Conservation (phyloP, 2,888 invertebrate species). For the Nemapogon koenigi region DNA sequence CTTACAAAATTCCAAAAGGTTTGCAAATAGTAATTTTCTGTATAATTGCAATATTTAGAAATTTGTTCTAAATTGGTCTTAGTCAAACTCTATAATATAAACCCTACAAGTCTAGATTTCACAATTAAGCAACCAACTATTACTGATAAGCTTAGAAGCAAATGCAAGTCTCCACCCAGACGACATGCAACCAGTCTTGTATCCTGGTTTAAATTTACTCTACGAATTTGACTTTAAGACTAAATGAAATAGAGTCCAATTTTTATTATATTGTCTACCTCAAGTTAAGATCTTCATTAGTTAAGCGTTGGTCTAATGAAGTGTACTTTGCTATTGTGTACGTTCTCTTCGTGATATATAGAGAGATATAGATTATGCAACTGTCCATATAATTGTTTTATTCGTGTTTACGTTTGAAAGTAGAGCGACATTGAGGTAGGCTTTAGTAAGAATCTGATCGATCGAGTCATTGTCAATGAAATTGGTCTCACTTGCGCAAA, state of each 20-base stretch:
- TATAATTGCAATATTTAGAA: too few relatives aligned
- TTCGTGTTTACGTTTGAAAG: slow-evolving; percentile 38
- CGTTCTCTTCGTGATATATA: slow-evolving; percentile 27
- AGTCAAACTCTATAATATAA: slow-evolving; percentile 24
- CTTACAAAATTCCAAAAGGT: too few relatives aligned
- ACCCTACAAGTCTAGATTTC: slow-evolving; percentile 29
- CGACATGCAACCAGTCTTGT: slow-evolving; percentile 18
- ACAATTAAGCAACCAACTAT: slow-evolving; percentile 23
- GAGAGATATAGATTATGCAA: slow-evolving; percentile 34
- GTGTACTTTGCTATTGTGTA: slow-evolving; percentile 38
- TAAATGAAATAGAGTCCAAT: slow-evolving; percentile 4
- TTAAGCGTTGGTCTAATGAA: slow-evolving; percentile 22
- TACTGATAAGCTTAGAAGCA: slow-evolving; percentile 5
- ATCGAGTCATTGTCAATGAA: slow-evolving; percentile 54
- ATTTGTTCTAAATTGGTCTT: too few relatives aligned
- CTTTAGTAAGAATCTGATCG: slow-evolving; percentile 38
- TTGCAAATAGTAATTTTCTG: too few relatives aligned
- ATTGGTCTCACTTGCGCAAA: slow-evolving; percentile 39
- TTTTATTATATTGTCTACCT: neutral
- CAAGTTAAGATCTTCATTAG: slow-evolving; percentile 1
- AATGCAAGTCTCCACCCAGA: neutral
- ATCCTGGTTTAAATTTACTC: slow-evolving; percentile 29
- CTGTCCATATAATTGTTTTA: slow-evolving; percentile 42
- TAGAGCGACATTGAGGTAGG: slow-evolving; percentile 57
- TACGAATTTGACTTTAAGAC: too few relatives aligned